Evolutionary conservation across 2,888 invertebrate species (phyloP), one percentile per base, ranked within the genome.

Genomic region (Patella ulyssiponensis): DNA sequence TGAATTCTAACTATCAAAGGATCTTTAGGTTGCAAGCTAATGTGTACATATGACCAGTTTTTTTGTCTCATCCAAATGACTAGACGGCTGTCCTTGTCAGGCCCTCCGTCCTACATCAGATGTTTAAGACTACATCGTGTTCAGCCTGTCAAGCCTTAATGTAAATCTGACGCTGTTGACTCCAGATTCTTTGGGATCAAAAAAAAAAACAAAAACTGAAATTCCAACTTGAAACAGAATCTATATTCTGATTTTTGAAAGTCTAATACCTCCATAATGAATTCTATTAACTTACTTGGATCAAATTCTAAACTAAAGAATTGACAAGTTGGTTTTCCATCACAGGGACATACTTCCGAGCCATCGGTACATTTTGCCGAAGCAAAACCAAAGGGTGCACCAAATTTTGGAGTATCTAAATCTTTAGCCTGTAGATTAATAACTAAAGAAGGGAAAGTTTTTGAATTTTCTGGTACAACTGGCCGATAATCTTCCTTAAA

Each of bases 351-450:
- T 15, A 54, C 58, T 14, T 72, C 15, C 0, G 73, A 17, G 1
- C 79, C 77, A 23, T 76, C 72, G 15, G 15, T 53, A 69, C 79
- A 70, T 3, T 7, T 5, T 7, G 83, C 78, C 7, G 79, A 71
- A 7, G 83, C 81, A 82, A 91, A 98, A 94, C 86, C 96, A 93
- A 93, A 98, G 96, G 87, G 97, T 95, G 94, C 87, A 0, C 91
- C 91, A 85, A 87, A 90, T 33, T 83, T 83, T 5, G 84, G 81
- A 1, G 88, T 86, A 80, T 92, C 92, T 9, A 83, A 79, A 79
- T 92, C 92, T 4, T 77, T 83, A 9, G 90, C 92, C 75, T 86
- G 86, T 70, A 88, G 82, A 23, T 83, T 83, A 17, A 83, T 76
- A 20, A 88, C 85, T 44, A 74, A 69, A n/a, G 72, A 56, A 9